Evolutionary conservation across 23 tunicate species (phyloP), one percentile per base, ranked within the genome.

Genomic region (Ascidia mentula): DNA sequence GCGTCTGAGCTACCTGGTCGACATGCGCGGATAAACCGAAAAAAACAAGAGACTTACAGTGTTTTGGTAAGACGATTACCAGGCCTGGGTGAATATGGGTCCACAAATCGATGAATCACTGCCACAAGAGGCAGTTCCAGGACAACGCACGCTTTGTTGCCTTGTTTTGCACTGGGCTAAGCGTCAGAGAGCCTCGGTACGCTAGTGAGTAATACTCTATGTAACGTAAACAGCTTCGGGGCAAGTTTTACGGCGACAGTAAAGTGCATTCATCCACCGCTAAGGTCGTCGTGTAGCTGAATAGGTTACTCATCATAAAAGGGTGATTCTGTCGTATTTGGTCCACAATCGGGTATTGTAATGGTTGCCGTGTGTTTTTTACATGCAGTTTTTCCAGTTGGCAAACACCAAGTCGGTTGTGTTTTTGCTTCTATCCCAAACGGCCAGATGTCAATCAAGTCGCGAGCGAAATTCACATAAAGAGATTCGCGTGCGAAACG

Each of bases 221-320:
- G 65, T 53, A 53, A 53, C 65, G 65, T 53, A 53, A 53, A 53
- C 65, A 53, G 65, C 65, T 53, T 53, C 65, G 65, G 24, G 65
- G 65, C 65, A 53, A 20, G 65, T 53, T 53, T 26, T 9, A 20
- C 65, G 24, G 28, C 7, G 13, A 53, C 65, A 53, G 28, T 53
- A 28, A 53, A 20, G 28, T 20, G 28, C 24, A 9, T 53, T 53
- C 65, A 53, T 53, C 24, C 65, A n/a, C n/a, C n/a, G n/a, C n/a
- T n/a, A n/a, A n/a, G n/a, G n/a, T n/a, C n/a, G n/a, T n/a, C n/a
- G n/a, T n/a, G n/a, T n/a, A n/a, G n/a, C n/a, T n/a, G n/a, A n/a
- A n/a, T n/a, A n/a, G n/a, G n/a, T n/a, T n/a, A n/a, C n/a, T n/a
- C n/a, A n/a, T n/a, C n/a, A n/a, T n/a, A n/a, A n/a, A n/a, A n/a